These are phyloP conservation scores for Epizoanthus stellaris DNA, from an alignment of 92 coral and sea anemone species.

Conservation along the genomic window DNA sequence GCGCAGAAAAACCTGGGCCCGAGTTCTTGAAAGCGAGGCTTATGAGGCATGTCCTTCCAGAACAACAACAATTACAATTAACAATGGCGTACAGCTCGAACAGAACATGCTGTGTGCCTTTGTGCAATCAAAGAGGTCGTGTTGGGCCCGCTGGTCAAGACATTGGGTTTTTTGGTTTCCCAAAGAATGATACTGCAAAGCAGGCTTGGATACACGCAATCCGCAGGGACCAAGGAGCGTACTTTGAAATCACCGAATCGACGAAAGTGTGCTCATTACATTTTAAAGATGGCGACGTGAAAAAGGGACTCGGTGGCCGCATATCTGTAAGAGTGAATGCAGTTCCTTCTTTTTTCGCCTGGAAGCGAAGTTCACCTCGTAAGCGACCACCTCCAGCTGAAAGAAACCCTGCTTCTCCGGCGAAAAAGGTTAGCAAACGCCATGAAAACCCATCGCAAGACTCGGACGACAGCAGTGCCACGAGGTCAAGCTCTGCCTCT, in stretches of 20 bases:
- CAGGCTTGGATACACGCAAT: conserved; percentile 33
- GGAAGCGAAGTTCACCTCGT: conserved; percentile 37
- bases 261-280: conserved; percentile 68
- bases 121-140: too few relatives aligned
- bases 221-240: conserved; percentile 3
- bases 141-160: too few relatives aligned
- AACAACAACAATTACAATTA: too few relatives aligned
- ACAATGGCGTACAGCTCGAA: too few relatives aligned
- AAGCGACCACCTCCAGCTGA: conserved; percentile 38
- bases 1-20: too few relatives aligned
- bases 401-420: not conserved
- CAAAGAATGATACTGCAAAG: not conserved
- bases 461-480: not conserved
- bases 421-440: not conserved
- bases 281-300: conserved; percentile 46
- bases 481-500: too few relatives aligned
- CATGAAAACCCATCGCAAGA: not conserved
- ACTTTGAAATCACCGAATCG: conserved; percentile 3
- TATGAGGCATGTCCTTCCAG: too few relatives aligned
- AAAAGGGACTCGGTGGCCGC: conserved; percentile 50
- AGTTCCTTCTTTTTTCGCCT: conserved; percentile 51
- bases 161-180: conserved; percentile 4
- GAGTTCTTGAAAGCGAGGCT: too few relatives aligned
- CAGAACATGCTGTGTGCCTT: too few relatives aligned
- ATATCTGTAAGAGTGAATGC: conserved; percentile 14